These are phyloP conservation scores for Lytechinus variegatus DNA, from an alignment of 35 echinoderm and acorn worm genomes.

Conservation along the genomic window DNA sequence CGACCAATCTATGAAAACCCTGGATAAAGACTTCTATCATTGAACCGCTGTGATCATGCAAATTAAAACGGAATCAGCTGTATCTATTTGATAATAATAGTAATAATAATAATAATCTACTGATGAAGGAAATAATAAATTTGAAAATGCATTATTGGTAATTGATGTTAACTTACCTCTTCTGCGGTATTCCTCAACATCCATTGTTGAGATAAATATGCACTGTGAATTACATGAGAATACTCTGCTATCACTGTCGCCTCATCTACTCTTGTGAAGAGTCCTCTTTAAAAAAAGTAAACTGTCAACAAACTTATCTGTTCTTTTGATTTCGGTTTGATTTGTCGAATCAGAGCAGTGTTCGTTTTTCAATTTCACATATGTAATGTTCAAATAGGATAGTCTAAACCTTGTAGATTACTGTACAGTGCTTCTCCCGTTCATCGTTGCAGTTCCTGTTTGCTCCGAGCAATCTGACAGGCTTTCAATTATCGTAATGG, in stretches of 20 bases:
- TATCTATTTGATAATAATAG: no score
- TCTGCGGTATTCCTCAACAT: slow-evolving; percentile 48
- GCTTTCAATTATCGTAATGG: slow-evolving; percentile 12
- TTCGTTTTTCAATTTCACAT: background rate
- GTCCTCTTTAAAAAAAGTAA: background rate
- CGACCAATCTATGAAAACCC: no score
- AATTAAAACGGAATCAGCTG: no score
- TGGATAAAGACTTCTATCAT: no score
- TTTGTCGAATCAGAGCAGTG: background rate
- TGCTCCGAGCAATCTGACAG: background rate
- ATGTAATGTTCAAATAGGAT: background rate
- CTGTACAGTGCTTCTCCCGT: background rate
- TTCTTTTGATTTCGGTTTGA: background rate
- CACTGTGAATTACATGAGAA: slow-evolving; percentile 9
- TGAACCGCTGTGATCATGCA: no score
- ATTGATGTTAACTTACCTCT: slow-evolving; percentile 16
- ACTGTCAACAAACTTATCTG: background rate
- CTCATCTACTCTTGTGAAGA: background rate
- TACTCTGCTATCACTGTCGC: background rate
- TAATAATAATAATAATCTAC: no score
- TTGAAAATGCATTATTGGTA: no score
- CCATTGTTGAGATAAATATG: slow-evolving; percentile 6
- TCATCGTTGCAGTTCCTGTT: background rate
- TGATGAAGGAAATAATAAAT: no score
- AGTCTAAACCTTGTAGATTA: background rate